Base-by-base conservation (phyloP, 2,113 vertebrate species). In the Notothenia rossii region DNA sequence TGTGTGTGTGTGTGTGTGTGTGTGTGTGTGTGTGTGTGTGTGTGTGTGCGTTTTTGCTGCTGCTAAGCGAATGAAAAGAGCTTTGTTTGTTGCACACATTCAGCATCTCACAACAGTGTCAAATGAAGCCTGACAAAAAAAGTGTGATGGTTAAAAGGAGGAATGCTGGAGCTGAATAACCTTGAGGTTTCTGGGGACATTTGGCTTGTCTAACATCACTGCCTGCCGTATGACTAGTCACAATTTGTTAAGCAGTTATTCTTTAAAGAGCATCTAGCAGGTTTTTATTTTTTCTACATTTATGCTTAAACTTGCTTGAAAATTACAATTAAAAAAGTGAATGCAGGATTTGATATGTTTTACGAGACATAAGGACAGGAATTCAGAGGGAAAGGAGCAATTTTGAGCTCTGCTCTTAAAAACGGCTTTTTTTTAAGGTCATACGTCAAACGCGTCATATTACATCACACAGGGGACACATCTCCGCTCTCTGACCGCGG, bases 21-120 rank as follows among this genome's bases (percentile, higher is more conserved):
- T 20, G 60, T 65, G 61, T 73, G 48, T 22, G 75, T 63, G 56
- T 67, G 46, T 61, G 36, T 29, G 68, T 62, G 66, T 71, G 74
- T 64, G 59, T 55, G 40, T 36, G 49, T 33, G 56, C 4, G 15
- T 12, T 10, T 59, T 7, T 36, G 7, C 40, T 67, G 33, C 13
- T 46, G 22, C 62, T 10, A 12, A 8, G 20, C 1, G 40, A 72
- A 54, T 87, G 71, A 91, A 90, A 71, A 40, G 78, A 75, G 3
- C 85, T 86, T 87, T 87, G 85, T 88, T 55, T n/a, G 53, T 2
- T 51, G 70, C 51, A 43, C 72, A 67, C 79, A 75, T 82, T 88
- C 72, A 13, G 56, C 55, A 6, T 66, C 58, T 49, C 51, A 13
- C 73, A 61, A 51, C 65, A 13, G 50, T 20, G 56, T 55, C 67